Evolutionary conservation across 2,797 vertebrate genomes (phyloP).

Genomic region (Cichlasoma orientale): DNA sequence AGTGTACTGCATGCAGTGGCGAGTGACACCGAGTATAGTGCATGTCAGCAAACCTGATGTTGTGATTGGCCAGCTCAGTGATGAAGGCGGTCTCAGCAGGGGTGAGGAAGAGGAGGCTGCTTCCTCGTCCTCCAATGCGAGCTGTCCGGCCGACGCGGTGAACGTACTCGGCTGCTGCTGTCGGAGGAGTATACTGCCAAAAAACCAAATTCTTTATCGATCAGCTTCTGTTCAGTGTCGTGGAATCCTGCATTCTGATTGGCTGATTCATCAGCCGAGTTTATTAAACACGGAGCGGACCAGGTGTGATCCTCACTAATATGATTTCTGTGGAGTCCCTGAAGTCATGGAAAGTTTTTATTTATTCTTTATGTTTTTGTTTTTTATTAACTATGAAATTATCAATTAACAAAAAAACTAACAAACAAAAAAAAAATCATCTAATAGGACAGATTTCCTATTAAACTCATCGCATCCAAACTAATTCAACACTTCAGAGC

Average conservation of each 20-base stretch:
- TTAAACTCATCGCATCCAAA: too few species aligned
- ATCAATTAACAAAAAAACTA: too few species aligned
- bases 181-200: slow-evolving; percentile 87
- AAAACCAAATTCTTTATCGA: background rate
- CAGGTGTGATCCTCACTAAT: too few species aligned
- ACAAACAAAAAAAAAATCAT: too few species aligned
- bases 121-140: slow-evolving; percentile 89
- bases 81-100: slow-evolving; percentile 91
- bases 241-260: background rate
- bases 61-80: slow-evolving; percentile 89
- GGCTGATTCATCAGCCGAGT: background rate
- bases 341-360: too few species aligned
- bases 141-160: slow-evolving; percentile 94
- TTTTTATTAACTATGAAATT: too few species aligned
- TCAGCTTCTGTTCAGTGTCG: background rate
- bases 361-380: too few species aligned
- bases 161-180: slow-evolving; percentile 88
- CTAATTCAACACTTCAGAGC: too few species aligned
- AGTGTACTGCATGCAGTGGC: background rate
- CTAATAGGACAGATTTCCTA: too few species aligned
- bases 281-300: too few species aligned
- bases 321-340: too few species aligned
- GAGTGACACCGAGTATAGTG: background rate
- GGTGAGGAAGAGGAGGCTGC: slow-evolving; percentile 91
- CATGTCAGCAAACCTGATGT: slow-evolving; percentile 88